Evolutionary conservation across 2,888 invertebrate genomes (phyloP).

Genomic region (Parnassius apollo): DNA sequence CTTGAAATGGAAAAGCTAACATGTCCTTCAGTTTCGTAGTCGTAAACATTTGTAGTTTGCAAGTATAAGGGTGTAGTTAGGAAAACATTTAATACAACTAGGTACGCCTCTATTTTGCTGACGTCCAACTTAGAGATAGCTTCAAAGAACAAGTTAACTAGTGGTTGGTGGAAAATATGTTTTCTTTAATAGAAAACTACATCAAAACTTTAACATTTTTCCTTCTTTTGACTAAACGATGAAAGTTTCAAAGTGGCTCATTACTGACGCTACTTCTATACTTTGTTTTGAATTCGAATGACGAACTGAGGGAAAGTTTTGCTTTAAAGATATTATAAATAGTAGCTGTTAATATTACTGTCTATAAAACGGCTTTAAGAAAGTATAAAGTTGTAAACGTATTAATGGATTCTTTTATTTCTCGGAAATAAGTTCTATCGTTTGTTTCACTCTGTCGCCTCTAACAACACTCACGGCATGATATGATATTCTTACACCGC

Average conservation of each 20-base stretch:
- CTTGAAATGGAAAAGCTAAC: slow-evolving; percentile 1
- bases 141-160: slow-evolving; percentile 26
- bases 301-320: slow-evolving; percentile 10
- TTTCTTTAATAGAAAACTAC: slow-evolving; percentile 28
- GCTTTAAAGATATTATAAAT: slow-evolving; percentile 11
- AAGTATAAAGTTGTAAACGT: too few relatives aligned
- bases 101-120: slow-evolving; percentile 17
- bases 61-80: slow-evolving; percentile 9
- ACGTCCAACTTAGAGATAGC: slow-evolving; percentile 18
- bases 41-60: slow-evolving; percentile 23
- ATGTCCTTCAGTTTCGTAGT: slow-evolving; percentile 9
- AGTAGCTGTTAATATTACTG: background rate
- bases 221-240: slow-evolving; percentile 26
- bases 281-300: slow-evolving; percentile 21
- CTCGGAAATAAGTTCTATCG: too few relatives aligned
- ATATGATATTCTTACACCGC: too few relatives aligned
- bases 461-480: too few relatives aligned
- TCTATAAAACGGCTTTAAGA: too few relatives aligned
- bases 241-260: slow-evolving; percentile 26
- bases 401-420: too few relatives aligned
- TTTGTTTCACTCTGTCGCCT: too few relatives aligned
- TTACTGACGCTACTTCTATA: slow-evolving; percentile 21
- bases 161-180: slow-evolving; percentile 24
- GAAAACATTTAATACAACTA: slow-evolving; percentile 22
- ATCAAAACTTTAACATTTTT: slow-evolving; percentile 25